phyloP scores from a whole-genome alignment of 1,140 invertebrate species.

The Pseudomyrmex pallidus region DNA sequence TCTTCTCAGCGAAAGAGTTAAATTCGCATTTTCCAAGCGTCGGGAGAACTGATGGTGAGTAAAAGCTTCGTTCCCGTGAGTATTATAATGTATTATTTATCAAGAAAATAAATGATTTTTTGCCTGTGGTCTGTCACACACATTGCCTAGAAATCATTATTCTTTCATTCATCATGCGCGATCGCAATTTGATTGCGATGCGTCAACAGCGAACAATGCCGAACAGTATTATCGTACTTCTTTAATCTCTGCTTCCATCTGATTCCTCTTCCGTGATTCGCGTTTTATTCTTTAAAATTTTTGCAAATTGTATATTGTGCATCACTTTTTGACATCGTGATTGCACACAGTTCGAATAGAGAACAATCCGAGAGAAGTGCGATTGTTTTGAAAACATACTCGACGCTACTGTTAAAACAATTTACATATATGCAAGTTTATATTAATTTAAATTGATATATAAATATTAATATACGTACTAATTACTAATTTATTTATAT shows the following conservation, averaged over 20 bases:
- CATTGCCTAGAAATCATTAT: conserved; percentile 9
- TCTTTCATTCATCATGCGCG: neutral
- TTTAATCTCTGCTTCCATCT: conserved; percentile 67
- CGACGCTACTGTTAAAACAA: no score
- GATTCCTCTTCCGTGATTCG: conserved; percentile 35
- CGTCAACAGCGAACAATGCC: conserved; percentile 68
- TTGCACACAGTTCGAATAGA: neutral
- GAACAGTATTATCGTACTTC: conserved; percentile 83
- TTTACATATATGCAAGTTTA: no score
- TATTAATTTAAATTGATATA: no score
- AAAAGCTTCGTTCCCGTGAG: conserved; percentile 33
- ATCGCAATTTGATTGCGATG: neutral
- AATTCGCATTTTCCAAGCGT: conserved; percentile 28
- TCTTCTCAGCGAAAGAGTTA: conserved; percentile 35
- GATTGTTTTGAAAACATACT: no score
- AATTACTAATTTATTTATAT: neutral
- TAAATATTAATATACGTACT: no score
- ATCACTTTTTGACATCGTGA: neutral
- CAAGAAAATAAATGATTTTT: conserved; percentile 25
- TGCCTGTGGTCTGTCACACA: neutral
- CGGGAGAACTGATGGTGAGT: conserved; percentile 25
- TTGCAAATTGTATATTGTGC: conserved; percentile 11
- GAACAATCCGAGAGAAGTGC: neutral
- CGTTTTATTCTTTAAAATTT: conserved; percentile 1
- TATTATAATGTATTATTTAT: conserved; percentile 51